Evolutionary conservation across 2,888 invertebrate species (phyloP).

Genomic region (Labia minor): DNA sequence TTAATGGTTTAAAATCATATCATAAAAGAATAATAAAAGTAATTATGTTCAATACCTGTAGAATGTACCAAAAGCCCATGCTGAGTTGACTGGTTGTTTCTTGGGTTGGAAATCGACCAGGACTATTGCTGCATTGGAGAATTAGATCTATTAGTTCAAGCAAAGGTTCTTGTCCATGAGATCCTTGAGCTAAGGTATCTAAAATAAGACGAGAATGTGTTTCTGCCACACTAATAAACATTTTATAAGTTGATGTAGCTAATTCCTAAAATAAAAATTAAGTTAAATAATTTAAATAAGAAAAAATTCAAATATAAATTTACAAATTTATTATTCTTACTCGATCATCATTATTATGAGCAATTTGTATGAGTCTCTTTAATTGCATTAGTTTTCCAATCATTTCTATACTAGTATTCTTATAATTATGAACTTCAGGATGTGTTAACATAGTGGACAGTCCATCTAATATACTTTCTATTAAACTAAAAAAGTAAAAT

Average conservation of each 20-base stretch:
- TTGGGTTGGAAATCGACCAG: conserved; percentile 77
- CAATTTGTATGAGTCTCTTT: background rate
- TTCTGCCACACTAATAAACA: conserved; percentile 60
- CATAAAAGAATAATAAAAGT: too few species aligned
- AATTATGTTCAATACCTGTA: conserved; percentile 51
- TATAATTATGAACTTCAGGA: conserved; percentile 51
- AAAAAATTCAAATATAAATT: conserved; percentile 14
- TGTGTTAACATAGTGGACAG: conserved; percentile 48
- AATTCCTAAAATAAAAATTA: background rate
- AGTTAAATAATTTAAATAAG: conserved; percentile 31
- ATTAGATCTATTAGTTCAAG: conserved; percentile 58
- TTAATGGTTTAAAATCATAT: too few species aligned
- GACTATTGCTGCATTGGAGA: conserved; percentile 65
- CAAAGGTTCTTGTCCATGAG: conserved; percentile 43
- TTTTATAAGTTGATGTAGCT: conserved; percentile 39
- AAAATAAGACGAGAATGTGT: conserved; percentile 52
- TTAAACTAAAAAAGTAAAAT: conserved; percentile 32
- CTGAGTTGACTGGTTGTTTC: conserved; percentile 77
- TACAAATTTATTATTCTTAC: too few species aligned
- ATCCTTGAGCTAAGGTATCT: conserved; percentile 40
- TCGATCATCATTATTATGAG: background rate
- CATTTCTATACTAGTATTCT: conserved; percentile 45
- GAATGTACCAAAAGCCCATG: conserved; percentile 83
- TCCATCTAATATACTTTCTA: conserved; percentile 52
- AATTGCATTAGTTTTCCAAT: conserved; percentile 44